These are phyloP conservation scores for Phenganax stokvisi DNA, from an alignment of 92 coral and sea anemone genomes.

Conservation along the genomic window DNA sequence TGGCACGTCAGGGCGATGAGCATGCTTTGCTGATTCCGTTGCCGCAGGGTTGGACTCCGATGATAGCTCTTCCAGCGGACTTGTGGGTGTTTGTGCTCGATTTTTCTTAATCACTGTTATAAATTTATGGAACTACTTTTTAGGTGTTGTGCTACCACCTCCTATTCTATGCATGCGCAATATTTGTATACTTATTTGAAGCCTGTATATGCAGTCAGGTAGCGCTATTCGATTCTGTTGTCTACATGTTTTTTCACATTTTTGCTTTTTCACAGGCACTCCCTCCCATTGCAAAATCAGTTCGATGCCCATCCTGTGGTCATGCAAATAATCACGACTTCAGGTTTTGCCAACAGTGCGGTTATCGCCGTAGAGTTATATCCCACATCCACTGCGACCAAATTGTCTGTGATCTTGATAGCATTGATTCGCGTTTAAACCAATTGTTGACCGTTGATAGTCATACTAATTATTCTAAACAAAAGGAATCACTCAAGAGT, in stretches of 20 bases:
- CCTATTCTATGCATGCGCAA: background rate
- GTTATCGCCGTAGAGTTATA: conserved; percentile 39
- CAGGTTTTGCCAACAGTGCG: conserved; percentile 47
- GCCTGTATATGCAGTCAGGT: background rate
- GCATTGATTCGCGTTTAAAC: conserved; percentile 42
- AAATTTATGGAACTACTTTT: no score
- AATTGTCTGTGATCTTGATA: conserved; percentile 21
- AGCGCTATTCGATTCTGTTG: no score
- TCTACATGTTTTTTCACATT: no score
- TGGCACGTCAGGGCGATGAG: conserved; percentile 36
- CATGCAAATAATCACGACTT: conserved; percentile 49
- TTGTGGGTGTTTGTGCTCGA: conserved; percentile 43
- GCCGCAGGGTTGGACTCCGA: conserved; percentile 21
- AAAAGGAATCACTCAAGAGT: conserved; percentile 40
- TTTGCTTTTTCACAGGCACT: conserved; percentile 29
- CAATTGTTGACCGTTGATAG: conserved; percentile 23
- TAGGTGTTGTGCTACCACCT: background rate
- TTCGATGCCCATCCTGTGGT: conserved; percentile 45
- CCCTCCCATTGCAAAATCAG: conserved; percentile 42
- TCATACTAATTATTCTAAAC: conserved; percentile 41
- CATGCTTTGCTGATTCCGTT: conserved; percentile 43
- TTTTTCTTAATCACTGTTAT: background rate
- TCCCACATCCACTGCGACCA: background rate
- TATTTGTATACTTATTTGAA: background rate
- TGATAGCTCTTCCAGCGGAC: conserved; percentile 47